A percentile compares a stretch with the other conserved stretches of the same genome.
phyloP scores from a whole-genome alignment of 2,797 vertebrate species.

The Centropyge bicolor region DNA sequence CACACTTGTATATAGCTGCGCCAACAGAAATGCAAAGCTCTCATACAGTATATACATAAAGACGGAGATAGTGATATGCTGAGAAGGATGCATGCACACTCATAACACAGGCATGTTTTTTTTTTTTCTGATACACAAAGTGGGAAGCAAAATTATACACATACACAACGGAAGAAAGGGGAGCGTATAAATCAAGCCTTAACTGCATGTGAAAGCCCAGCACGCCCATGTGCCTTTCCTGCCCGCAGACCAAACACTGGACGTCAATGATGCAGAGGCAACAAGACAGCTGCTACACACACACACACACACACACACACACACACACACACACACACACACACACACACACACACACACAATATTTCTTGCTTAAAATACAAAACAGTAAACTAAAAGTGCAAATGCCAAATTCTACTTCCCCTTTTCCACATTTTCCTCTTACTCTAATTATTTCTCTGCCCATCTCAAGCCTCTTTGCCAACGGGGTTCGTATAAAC shows the following conservation, averaged over 20 bases:
- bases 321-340: slow-evolving; percentile 10
- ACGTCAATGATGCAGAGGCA: slow-evolving; percentile 68
- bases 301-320: slow-evolving; percentile 31
- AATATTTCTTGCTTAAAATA: slow-evolving; percentile 29
- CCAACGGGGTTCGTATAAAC: slow-evolving; percentile 8
- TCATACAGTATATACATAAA: background rate
- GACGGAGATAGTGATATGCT: background rate
- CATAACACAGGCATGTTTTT: slow-evolving; percentile 1
- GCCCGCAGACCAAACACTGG: slow-evolving; percentile 69
- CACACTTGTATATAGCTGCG: background rate
- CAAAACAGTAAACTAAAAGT: slow-evolving; percentile 16
- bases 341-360: slow-evolving; percentile 17
- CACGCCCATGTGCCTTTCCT: slow-evolving; percentile 58
- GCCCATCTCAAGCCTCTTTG: slow-evolving; percentile 11
- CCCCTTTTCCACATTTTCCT: no score
- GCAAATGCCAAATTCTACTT: background rate
- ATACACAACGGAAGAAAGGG: slow-evolving; percentile 13
- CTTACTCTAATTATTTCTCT: slow-evolving; percentile 1
- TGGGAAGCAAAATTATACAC: slow-evolving; percentile 15
- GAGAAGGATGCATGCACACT: slow-evolving; percentile 4
- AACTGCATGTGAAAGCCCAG: slow-evolving; percentile 77
- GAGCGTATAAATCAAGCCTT: slow-evolving; percentile 45
- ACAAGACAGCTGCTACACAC: slow-evolving; percentile 55
- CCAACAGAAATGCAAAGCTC: background rate
- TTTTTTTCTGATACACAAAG: slow-evolving; percentile 10